Conservation (phyloP, 2,888 invertebrate genomes). For the Ectemnius cavifrons region DNA sequence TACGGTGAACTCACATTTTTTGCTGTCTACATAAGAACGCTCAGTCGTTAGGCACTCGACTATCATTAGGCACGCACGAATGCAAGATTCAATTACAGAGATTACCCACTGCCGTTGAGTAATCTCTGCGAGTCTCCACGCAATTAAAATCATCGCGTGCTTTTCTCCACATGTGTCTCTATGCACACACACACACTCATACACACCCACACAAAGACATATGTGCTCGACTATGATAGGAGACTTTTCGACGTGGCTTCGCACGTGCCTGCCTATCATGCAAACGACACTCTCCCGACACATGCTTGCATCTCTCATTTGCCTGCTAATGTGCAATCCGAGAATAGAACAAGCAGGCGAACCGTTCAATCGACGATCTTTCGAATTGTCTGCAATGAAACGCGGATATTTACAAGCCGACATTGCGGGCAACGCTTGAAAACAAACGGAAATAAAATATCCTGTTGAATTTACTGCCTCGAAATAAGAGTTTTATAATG, state of each 20-base stretch:
- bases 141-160: no score
- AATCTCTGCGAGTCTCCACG: no score
- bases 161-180: no score
- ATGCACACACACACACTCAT: no score
- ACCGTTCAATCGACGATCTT: slow-evolving; percentile 29
- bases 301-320: slow-evolving; percentile 39
- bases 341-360: slow-evolving; percentile 38
- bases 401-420: background rate
- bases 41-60: no score
- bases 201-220: no score
- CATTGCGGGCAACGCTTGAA: background rate
- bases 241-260: slow-evolving; percentile 1
- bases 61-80: no score
- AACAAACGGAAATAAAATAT: background rate
- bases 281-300: slow-evolving; percentile 25
- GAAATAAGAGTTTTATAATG: background rate
- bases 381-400: slow-evolving; percentile 3
- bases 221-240: no score
- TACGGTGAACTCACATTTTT: no score
- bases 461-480: background rate
- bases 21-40: no score
- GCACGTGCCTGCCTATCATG: slow-evolving; percentile 40
- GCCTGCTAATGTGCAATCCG: slow-evolving; percentile 13
- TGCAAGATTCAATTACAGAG: no score
- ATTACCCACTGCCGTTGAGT: no score